phyloP scores from a whole-genome alignment of 2,888 invertebrate genomes.

The Cylloceria caligata region DNA sequence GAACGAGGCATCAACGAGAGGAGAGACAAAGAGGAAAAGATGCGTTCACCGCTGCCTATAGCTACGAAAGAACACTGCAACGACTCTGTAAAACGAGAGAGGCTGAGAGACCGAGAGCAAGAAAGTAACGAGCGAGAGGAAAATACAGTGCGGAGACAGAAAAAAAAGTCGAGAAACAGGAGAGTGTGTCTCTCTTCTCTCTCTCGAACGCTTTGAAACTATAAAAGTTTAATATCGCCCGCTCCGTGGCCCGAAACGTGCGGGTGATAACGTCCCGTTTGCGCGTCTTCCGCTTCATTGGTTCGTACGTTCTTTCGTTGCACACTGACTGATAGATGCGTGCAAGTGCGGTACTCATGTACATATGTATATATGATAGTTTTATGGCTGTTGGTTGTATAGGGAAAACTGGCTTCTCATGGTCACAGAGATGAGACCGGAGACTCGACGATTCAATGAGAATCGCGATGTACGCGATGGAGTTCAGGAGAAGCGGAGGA shows the following conservation, averaged over 20 bases:
- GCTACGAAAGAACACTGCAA: slow-evolving; percentile 38
- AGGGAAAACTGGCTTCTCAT: slow-evolving; percentile 23
- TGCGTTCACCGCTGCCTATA: slow-evolving; percentile 7
- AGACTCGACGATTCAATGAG: slow-evolving; percentile 9
- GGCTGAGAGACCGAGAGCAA: slow-evolving; percentile 2
- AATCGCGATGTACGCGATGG: neutral
- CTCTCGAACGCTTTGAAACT: slow-evolving; percentile 71
- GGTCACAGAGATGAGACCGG: neutral
- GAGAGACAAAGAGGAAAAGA: slow-evolving; percentile 51
- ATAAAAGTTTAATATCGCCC: slow-evolving; percentile 77
- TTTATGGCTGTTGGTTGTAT: neutral
- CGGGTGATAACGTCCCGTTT: slow-evolving; percentile 62
- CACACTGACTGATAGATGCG: neutral
- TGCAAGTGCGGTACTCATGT: neutral
- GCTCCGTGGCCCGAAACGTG: slow-evolving; percentile 37
- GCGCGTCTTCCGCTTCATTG: slow-evolving; percentile 52
- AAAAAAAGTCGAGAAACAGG: slow-evolving; percentile 29
- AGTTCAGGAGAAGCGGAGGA: neutral
- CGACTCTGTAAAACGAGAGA: slow-evolving; percentile 57
- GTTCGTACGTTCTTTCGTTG: slow-evolving; percentile 39
- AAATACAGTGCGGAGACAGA: neutral
- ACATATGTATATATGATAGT: neutral
- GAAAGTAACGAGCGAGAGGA: slow-evolving; percentile 44
- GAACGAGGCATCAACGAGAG: slow-evolving; percentile 61
- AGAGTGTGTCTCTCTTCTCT: slow-evolving; percentile 59